Evolutionary conservation across 53 echinoderm and acorn worm genomes (phyloP).

Genomic region (Mesocentrotus franciscanus): DNA sequence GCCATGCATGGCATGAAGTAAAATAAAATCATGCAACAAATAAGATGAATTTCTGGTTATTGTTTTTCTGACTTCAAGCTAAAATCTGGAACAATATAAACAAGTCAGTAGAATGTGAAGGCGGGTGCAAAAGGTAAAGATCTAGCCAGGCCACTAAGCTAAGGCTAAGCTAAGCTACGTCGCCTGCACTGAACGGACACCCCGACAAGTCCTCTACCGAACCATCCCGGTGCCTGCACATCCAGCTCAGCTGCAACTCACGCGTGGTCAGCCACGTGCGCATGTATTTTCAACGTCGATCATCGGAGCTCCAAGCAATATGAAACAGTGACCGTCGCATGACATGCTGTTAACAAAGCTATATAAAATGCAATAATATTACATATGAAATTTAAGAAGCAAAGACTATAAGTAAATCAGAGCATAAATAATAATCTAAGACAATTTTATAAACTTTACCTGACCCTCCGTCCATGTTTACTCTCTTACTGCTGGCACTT

Average conservation of each 20-base stretch:
- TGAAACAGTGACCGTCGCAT: not conserved
- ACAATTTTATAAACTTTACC: not conserved
- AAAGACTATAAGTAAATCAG: not conserved
- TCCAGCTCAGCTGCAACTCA: not conserved
- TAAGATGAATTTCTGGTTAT: too few relatives aligned
- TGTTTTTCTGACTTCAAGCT: too few relatives aligned
- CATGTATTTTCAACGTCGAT: not conserved
- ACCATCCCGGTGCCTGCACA: not conserved
- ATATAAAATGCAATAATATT: not conserved
- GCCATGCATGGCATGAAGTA: too few relatives aligned
- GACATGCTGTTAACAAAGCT: not conserved
- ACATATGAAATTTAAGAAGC: not conserved
- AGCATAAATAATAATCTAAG: not conserved
- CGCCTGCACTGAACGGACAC: not conserved
- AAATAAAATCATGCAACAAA: too few relatives aligned
- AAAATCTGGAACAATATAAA: too few relatives aligned
- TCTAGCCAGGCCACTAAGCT: not conserved
- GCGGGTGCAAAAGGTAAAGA: too few relatives aligned
- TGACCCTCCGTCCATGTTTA: slow-evolving; percentile 21
- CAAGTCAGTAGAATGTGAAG: too few relatives aligned
- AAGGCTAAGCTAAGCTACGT: too few relatives aligned
- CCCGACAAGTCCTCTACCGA: not conserved
- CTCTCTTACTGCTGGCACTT: not conserved
- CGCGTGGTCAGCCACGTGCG: slow-evolving; percentile 32
- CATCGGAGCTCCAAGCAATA: not conserved